Evolutionary conservation across 2,888 invertebrate species (phyloP).

Genomic region (Phaedon cochleariae): DNA sequence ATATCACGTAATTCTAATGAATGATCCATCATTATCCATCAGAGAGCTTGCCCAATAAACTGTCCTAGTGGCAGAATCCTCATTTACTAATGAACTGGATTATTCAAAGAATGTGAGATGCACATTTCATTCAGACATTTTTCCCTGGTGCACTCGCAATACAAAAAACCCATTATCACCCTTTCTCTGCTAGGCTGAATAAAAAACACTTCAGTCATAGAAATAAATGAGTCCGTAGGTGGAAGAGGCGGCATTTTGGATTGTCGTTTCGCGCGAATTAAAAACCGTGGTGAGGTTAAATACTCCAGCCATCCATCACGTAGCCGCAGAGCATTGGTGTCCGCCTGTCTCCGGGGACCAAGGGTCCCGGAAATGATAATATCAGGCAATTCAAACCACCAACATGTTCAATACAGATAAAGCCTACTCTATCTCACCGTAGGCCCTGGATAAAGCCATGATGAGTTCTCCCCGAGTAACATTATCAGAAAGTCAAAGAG

Average conservation of each 20-base stretch:
- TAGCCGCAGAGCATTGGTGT: slow-evolving; percentile 17
- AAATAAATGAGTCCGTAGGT: slow-evolving; percentile 24
- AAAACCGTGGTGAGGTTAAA: slow-evolving; percentile 25
- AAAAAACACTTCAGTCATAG: slow-evolving; percentile 16
- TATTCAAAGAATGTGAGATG: too few relatives aligned
- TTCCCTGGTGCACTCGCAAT: background rate
- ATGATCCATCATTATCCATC: too few relatives aligned
- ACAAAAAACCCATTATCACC: background rate
- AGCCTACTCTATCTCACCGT: too few relatives aligned
- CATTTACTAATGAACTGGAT: too few relatives aligned
- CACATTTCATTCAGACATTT: too few relatives aligned
- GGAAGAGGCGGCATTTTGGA: slow-evolving; percentile 13
- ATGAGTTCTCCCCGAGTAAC: too few relatives aligned
- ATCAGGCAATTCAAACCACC: background rate
- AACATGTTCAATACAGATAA: too few relatives aligned
- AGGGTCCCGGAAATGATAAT: slow-evolving; percentile 5
- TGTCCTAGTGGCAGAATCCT: too few relatives aligned
- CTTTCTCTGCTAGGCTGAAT: background rate
- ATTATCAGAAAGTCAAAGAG: too few relatives aligned
- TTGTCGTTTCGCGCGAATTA: slow-evolving; percentile 24
- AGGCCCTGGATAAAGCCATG: too few relatives aligned
- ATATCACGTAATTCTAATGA: too few relatives aligned
- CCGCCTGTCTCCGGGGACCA: slow-evolving; percentile 10
- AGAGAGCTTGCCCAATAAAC: too few relatives aligned
- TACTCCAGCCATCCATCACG: slow-evolving; percentile 23